A percentile compares a stretch with the other conserved stretches of the same genome.
These are phyloP conservation scores for Actinemys pallida DNA, from an alignment of 2,113 vertebrate genomes.

Conservation along the genomic window DNA sequence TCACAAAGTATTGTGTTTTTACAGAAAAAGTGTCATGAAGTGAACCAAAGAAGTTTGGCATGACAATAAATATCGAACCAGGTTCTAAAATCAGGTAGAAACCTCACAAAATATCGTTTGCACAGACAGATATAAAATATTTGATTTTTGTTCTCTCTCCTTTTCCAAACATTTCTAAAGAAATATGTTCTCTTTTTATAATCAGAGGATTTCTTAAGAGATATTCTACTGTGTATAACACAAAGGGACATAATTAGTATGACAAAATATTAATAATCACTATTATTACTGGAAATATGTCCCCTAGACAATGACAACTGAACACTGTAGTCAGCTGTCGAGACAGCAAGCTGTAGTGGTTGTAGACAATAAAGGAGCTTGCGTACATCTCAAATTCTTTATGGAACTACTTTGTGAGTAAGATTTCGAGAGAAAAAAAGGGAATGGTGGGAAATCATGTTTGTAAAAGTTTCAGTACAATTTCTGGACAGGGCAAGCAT, in stretches of 20 bases:
- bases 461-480: constrained; percentile 67
- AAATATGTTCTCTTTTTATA: background rate
- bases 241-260: background rate
- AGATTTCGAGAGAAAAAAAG: constrained; percentile 53
- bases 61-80: constrained; percentile 10
- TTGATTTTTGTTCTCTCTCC: background rate
- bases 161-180: background rate
- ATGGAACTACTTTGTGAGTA: constrained; percentile 53
- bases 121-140: background rate
- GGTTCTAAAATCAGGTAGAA: constrained; percentile 14
- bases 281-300: background rate
- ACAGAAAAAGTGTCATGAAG: background rate
- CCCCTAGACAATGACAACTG: constrained; percentile 11
- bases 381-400: constrained; percentile 42
- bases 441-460: constrained; percentile 40
- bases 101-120: constrained; percentile 11
- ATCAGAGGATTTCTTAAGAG: background rate
- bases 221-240: background rate
- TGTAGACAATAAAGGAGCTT: constrained; percentile 15
- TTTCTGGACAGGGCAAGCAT: constrained; percentile 61
- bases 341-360: background rate
- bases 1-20: constrained; percentile 31
- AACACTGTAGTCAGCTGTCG: constrained; percentile 16
- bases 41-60: background rate
- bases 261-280: constrained; percentile 15